A percentile compares a stretch with the other conserved stretches of the same genome.
Conservation (phyloP, 2,888 invertebrate species). For the Dione vanillae region DNA sequence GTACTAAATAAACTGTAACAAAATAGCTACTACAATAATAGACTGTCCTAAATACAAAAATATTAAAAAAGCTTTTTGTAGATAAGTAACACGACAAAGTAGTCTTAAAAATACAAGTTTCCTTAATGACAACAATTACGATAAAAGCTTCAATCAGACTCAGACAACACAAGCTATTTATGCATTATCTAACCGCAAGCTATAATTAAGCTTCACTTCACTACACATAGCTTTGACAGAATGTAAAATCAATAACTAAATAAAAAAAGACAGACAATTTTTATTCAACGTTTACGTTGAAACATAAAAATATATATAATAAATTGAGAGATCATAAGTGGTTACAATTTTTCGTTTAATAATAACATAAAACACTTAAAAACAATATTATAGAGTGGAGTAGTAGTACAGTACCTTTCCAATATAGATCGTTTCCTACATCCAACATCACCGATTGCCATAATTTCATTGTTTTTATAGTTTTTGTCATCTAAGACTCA, state of each 20-base stretch:
- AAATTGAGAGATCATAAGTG: no score
- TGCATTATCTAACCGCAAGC: conserved; percentile 21
- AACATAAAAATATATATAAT: no score
- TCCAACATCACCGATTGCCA: no score
- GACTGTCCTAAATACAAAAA: background rate
- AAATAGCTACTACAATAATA: background rate
- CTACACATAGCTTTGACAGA: conserved; percentile 12
- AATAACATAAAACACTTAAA: no score
- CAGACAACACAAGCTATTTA: conserved; percentile 18
- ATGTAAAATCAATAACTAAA: conserved; percentile 3
- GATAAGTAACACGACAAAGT: conserved; percentile 1
- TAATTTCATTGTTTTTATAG: no score
- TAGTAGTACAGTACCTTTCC: no score
- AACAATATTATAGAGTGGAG: no score
- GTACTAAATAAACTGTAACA: background rate
- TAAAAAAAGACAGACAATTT: background rate
- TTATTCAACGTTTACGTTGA: no score
- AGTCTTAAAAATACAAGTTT: background rate
- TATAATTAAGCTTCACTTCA: conserved; percentile 16
- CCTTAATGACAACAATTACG: conserved; percentile 17
- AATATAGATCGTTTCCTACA: no score
- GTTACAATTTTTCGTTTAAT: no score
- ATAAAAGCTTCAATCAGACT: conserved; percentile 13
- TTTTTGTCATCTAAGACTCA: no score
- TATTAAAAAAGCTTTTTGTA: conserved; percentile 8